phyloP scores from a whole-genome alignment of 2,888 invertebrate genomes.

The Apantesis nais region DNA sequence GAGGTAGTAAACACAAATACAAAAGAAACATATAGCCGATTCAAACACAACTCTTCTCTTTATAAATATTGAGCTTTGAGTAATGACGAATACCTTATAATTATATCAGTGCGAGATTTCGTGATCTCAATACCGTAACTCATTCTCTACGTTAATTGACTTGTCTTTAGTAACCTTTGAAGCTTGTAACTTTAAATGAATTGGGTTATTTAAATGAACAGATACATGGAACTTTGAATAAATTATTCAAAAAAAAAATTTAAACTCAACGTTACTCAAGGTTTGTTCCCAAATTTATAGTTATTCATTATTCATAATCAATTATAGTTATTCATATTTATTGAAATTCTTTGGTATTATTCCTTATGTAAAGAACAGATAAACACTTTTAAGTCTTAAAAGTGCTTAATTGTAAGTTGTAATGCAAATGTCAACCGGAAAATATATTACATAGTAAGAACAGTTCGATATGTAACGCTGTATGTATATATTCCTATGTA shows the following conservation, averaged over 20 bases:
- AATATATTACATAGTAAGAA: not conserved
- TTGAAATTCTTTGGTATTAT: conserved; percentile 6
- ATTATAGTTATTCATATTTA: conserved; percentile 11
- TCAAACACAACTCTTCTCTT: too few species aligned
- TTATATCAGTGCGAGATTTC: not conserved
- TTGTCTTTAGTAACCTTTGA: conserved; percentile 18
- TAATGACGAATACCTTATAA: not conserved
- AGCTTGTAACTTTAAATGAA: conserved; percentile 16
- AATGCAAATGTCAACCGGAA: conserved; percentile 9
- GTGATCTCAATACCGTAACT: not conserved
- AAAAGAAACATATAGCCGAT: too few species aligned
- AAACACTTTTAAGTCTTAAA: not conserved
- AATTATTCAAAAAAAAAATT: conserved; percentile 38
- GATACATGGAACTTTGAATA: conserved; percentile 20
- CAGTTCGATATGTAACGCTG: not conserved
- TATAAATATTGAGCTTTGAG: not conserved
- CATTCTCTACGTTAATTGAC: not conserved
- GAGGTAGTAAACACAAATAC: too few species aligned
- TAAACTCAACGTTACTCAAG: conserved; percentile 32
- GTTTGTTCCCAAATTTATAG: conserved; percentile 19
- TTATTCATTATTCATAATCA: conserved; percentile 14
- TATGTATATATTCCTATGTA: not conserved
- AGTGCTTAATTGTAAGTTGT: conserved; percentile 17
- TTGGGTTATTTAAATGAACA: conserved; percentile 21
- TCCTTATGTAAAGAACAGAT: conserved; percentile 2